Base-by-base conservation (phyloP, 64 coral and sea anemone genomes). In the Montipora foliosa region DNA sequence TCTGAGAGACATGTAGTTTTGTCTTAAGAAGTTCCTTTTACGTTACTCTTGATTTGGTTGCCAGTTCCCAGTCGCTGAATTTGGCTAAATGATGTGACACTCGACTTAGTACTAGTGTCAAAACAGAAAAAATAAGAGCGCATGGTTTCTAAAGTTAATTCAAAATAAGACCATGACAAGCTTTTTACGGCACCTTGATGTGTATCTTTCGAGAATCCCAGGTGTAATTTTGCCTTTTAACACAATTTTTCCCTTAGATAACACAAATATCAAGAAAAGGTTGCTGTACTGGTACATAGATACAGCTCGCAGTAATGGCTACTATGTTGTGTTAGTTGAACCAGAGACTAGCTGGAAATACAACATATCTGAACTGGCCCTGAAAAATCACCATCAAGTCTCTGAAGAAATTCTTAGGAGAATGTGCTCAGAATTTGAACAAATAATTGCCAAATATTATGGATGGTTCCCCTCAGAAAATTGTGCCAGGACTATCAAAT, bases 381-480 rank as follows among this genome's bases (percentile, higher is more conserved):
- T 44, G 15, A 82, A n/a, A 64, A 91, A 69, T 25, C 57, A 67
- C 9, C 89, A 91, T 29, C 14, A 82, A 24, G 78, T 91, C 4
- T 51, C 78, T 37, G 47, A 72, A n/a, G 68, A 51, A 20, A 83
- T 21, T 22, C 67, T 91, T 20, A 17, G 9, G 4, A 47, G 73
- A 19, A 45, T 24, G 45, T 20, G 81, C 20, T 79, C 64, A 37
- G 14, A 91, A 46, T 91, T 81, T 51, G 46, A 91, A 6, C 46
- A 82, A 71, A 74, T 91, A 44, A 24, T 69, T 70, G 77, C 89
- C 0, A 3, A 72, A 13, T 91, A 91, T 73, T 91, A 81, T 83
- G 89, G 89, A 55, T 91, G 89, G 89, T 91, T 91, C 52, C 45
- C 68, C 4, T 91, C 89, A 72, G 44, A 50, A 44, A 66, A 70